Evolutionary conservation across 1,140 invertebrate species (phyloP).

Genomic region (Hyphantria cunea): DNA sequence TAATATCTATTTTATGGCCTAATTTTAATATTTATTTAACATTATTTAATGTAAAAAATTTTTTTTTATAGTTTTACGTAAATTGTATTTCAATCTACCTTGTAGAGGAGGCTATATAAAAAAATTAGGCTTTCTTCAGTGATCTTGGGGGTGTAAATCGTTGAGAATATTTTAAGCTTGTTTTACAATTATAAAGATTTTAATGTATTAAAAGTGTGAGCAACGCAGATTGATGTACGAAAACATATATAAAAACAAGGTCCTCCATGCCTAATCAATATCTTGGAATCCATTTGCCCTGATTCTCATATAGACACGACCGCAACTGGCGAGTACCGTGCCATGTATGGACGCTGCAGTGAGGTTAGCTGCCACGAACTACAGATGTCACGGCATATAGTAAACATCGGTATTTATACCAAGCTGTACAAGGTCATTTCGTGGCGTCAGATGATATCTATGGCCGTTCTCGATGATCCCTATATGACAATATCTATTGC

Average conservation of each 20-base stretch:
- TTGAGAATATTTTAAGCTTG: too few relatives aligned
- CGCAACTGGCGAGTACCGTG: conserved; percentile 20
- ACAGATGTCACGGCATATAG: conserved; percentile 28
- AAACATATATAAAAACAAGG: neutral
- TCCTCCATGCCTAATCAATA: conserved; percentile 14
- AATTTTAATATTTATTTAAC: too few relatives aligned
- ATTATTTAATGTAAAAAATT: too few relatives aligned
- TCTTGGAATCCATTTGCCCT: conserved; percentile 18
- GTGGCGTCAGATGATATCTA: conserved; percentile 3
- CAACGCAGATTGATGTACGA: too few relatives aligned
- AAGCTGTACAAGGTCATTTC: conserved; percentile 8
- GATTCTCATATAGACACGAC: conserved; percentile 24
- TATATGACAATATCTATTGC: conserved; percentile 17
- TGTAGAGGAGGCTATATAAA: too few relatives aligned
- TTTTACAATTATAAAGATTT: too few relatives aligned
- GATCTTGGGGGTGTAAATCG: too few relatives aligned
- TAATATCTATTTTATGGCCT: too few relatives aligned
- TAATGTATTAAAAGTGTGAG: too few relatives aligned
- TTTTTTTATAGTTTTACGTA: too few relatives aligned
- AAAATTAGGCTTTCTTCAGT: too few relatives aligned
- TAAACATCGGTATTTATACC: conserved; percentile 13
- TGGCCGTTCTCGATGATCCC: conserved; percentile 3
- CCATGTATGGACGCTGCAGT: conserved; percentile 34
- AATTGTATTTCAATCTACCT: too few relatives aligned
- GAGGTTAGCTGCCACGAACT: conserved; percentile 25